Evolutionary conservation across 2,113 vertebrate genomes (phyloP).

Genomic region (Paradoxurus hermaphroditus): DNA sequence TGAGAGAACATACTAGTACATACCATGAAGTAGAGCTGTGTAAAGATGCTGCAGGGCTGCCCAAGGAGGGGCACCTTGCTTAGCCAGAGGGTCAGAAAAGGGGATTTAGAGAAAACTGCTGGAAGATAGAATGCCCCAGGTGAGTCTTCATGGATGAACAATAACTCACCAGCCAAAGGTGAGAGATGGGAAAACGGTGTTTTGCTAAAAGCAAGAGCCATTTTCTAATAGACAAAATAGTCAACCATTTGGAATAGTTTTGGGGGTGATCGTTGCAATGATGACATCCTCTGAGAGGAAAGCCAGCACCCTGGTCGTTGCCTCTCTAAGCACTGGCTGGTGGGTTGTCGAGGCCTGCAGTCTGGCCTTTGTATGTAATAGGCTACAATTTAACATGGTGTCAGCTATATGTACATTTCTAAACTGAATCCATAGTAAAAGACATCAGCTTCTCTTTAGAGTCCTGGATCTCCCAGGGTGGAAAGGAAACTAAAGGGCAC

Average conservation of each 20-base stretch:
- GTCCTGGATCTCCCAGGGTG: background rate
- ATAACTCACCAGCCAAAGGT: background rate
- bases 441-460: background rate
- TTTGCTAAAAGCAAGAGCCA: background rate
- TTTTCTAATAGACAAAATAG: background rate
- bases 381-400: rapidly evolving
- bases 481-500: background rate
- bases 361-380: background rate
- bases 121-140: background rate
- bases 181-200: background rate
- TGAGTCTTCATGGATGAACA: background rate
- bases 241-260: background rate
- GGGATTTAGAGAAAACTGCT: background rate
- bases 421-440: background rate
- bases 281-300: background rate
- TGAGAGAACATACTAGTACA: background rate
- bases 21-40: background rate
- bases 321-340: background rate
- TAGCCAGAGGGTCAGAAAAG: background rate
- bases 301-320: background rate
- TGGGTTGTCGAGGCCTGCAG: too few relatives aligned
- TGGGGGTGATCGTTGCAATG: background rate
- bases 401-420: background rate
- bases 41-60: background rate
- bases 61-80: too few relatives aligned